These are phyloP conservation scores for Lasius platythorax DNA, from an alignment of 2,888 invertebrate species.

Conservation along the genomic window DNA sequence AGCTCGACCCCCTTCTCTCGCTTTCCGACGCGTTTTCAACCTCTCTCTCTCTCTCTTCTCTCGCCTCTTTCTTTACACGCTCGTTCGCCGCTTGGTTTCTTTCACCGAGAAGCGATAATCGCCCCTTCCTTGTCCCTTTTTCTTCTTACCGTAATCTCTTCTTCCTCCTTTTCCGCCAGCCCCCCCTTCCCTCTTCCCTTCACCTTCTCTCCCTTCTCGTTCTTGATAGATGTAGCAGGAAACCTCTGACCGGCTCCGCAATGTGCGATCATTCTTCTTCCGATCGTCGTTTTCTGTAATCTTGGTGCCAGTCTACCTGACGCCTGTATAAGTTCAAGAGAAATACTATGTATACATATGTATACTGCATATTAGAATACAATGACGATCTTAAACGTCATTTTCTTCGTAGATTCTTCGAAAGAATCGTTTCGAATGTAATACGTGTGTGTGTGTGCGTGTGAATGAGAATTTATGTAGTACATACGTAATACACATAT, in stretches of 20 bases:
- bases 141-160: constrained; percentile 2
- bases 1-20: constrained; percentile 18
- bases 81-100: not conserved
- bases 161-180: not conserved
- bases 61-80: constrained; percentile 11
- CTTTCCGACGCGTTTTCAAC: not conserved
- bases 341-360: not conserved
- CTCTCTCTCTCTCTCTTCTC: constrained; percentile 2
- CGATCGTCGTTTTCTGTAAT: constrained; percentile 4
- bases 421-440: not conserved
- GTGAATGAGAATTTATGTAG: not conserved
- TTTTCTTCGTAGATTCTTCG: not conserved
- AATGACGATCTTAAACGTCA: not conserved
- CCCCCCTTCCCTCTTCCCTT: not conserved
- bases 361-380: not conserved
- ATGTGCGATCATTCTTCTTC: not conserved
- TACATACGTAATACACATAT: not conserved
- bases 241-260: not conserved
- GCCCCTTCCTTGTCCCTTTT: constrained; percentile 2
- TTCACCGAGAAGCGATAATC: not conserved
- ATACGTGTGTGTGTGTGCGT: not conserved
- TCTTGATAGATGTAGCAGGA: not conserved
- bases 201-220: not conserved
- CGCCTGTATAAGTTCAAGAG: not conserved
- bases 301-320: not conserved